These are phyloP conservation scores for Phyllotreta striolata DNA, from an alignment of 2,888 invertebrate genomes.

Conservation along the genomic window DNA sequence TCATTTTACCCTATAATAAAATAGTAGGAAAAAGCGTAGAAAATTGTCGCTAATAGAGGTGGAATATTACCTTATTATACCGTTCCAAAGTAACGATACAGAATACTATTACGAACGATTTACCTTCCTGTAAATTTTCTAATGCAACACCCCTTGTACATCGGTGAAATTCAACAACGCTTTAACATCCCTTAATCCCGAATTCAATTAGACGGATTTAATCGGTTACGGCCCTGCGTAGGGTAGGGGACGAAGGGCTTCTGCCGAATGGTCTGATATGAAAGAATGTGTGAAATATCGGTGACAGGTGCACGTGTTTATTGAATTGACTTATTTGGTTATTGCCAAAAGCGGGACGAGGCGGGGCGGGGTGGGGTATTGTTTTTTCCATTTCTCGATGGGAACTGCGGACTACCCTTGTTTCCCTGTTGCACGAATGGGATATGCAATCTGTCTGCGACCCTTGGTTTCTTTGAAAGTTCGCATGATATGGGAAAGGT, in stretches of 20 bases:
- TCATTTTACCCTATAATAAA: background rate
- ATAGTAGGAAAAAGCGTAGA: too few species aligned
- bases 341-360: constrained; percentile 23
- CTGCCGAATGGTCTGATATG: constrained; percentile 30
- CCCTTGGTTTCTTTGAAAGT: constrained; percentile 20
- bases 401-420: constrained; percentile 20
- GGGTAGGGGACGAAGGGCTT: constrained; percentile 1
- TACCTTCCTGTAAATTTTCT: background rate
- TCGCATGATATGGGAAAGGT: constrained; percentile 19
- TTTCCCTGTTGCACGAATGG: constrained; percentile 12
- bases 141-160: background rate
- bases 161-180: background rate
- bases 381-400: constrained; percentile 25
- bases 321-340: constrained; percentile 38
- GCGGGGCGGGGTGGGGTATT: too few species aligned
- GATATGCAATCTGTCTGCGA: constrained; percentile 8
- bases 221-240: background rate
- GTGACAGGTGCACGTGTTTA: constrained; percentile 43
- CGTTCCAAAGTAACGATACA: background rate
- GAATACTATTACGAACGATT: too few species aligned
- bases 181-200: background rate
- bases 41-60: too few species aligned
- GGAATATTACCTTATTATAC: background rate
- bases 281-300: constrained; percentile 43
- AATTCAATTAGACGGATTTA: background rate